Percentiles rank a stretch among this genome's conserved stretches.
phyloP scores from a whole-genome alignment of 1,140 invertebrate genomes.

The Pseudomyrmex concolor region DNA sequence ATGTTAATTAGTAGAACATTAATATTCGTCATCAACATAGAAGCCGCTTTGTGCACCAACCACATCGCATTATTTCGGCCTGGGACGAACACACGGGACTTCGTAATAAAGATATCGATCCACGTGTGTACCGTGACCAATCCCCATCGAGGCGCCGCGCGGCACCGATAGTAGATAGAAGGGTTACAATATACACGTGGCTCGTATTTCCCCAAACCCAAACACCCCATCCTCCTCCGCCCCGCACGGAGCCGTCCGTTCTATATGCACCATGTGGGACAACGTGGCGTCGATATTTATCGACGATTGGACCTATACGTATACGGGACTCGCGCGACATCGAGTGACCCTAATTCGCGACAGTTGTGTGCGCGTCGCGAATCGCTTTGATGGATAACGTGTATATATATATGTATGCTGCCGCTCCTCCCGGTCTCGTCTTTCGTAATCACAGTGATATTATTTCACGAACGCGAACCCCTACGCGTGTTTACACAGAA shows the following conservation, averaged over 20 bases:
- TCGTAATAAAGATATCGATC: constrained; percentile 76
- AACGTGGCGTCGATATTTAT: constrained; percentile 68
- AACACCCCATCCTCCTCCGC: constrained; percentile 32
- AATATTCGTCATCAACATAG: not conserved
- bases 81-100: constrained; percentile 32
- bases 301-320: constrained; percentile 56
- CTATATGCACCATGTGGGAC: constrained; percentile 31
- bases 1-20: constrained; percentile 36
- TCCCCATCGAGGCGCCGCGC: constrained; percentile 61
- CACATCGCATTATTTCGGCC: constrained; percentile 53
- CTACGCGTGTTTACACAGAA: constrained; percentile 34
- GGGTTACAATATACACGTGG: constrained; percentile 66
- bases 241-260: constrained; percentile 18
- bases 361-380: constrained; percentile 38
- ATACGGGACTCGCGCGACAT: constrained; percentile 41
- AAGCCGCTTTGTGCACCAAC: constrained; percentile 13
- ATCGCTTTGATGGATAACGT: constrained; percentile 61
- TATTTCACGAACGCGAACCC: constrained; percentile 54
- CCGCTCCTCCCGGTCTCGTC: constrained; percentile 47
- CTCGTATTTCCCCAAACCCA: constrained; percentile 71
- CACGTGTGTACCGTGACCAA: constrained; percentile 71
- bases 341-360: constrained; percentile 44
- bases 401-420: not conserved
- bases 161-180: constrained; percentile 62
- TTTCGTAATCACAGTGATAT: constrained; percentile 65